A percentile compares a stretch with the other conserved stretches of the same genome.
Conservation (phyloP, 2,888 invertebrate genomes). For the Agrochola litura region DNA sequence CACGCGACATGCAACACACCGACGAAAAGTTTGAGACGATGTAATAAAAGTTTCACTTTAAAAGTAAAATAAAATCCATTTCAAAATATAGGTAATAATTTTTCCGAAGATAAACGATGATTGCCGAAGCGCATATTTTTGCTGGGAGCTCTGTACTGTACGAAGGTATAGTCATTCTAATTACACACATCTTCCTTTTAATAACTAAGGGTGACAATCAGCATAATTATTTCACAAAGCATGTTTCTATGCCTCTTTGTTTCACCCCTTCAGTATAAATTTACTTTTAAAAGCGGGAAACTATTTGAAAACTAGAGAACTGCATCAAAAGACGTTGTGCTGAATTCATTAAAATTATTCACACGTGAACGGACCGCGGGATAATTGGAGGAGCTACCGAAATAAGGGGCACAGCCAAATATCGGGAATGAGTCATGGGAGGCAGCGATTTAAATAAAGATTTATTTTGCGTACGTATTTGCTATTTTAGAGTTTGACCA, state of each 20-base stretch:
- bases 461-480: no score
- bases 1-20: no score
- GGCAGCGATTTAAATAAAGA: slow-evolving; percentile 18
- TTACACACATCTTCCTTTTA: background rate
- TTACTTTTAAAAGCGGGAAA: slow-evolving; percentile 34
- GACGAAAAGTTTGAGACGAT: no score
- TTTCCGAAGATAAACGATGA: background rate
- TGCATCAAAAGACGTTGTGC: slow-evolving; percentile 71
- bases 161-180: background rate
- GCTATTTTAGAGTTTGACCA: no score
- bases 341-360: slow-evolving; percentile 76
- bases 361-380: slow-evolving; percentile 68
- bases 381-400: slow-evolving; percentile 78
- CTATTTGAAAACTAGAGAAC: slow-evolving; percentile 51
- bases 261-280: slow-evolving; percentile 32
- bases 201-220: slow-evolving; percentile 12
- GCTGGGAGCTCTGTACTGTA: background rate
- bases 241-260: slow-evolving; percentile 21
- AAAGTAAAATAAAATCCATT: background rate
- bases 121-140: background rate
- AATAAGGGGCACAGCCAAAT: slow-evolving; percentile 68
- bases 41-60: no score
- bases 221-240: slow-evolving; percentile 21
- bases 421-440: slow-evolving; percentile 39
- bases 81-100: background rate